These are phyloP conservation scores for Anastrepha obliqua DNA, from an alignment of 1,140 invertebrate genomes.

Conservation along the genomic window DNA sequence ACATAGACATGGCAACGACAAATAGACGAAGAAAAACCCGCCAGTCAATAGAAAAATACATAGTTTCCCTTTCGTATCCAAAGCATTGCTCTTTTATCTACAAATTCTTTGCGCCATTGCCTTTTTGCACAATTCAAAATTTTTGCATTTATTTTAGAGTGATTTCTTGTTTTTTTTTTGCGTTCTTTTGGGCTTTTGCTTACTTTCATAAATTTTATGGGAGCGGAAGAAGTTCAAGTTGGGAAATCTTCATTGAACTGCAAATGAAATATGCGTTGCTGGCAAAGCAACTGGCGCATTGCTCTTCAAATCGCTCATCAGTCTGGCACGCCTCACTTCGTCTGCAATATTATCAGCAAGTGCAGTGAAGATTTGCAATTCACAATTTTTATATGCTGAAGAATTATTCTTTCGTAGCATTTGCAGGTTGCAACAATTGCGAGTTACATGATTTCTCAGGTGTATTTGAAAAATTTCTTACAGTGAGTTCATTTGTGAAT, in stretches of 20 bases:
- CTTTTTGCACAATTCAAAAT: slow-evolving; percentile 31
- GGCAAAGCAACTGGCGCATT: neutral
- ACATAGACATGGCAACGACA: neutral
- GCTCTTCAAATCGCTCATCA: slow-evolving; percentile 14
- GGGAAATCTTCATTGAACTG: slow-evolving; percentile 48
- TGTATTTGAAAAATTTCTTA: slow-evolving; percentile 8
- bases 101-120: neutral
- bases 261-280: slow-evolving; percentile 49
- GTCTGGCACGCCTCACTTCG: slow-evolving; percentile 21
- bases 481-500: neutral
- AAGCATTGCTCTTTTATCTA: slow-evolving; percentile 8
- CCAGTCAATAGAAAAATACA: neutral
- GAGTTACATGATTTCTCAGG: slow-evolving; percentile 23
- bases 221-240: slow-evolving; percentile 49
- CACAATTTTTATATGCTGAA: neutral
- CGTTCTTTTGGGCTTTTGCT: slow-evolving; percentile 41
- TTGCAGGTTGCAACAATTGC: neutral
- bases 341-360: neutral
- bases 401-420: neutral
- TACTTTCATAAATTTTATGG: slow-evolving; percentile 41
- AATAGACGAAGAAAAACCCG: neutral
- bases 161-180: neutral
- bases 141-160: slow-evolving; percentile 41
- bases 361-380: neutral
- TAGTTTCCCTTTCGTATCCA: neutral